These are phyloP conservation scores for Platyura marginata DNA, from an alignment of 1,140 invertebrate species.

Conservation along the genomic window DNA sequence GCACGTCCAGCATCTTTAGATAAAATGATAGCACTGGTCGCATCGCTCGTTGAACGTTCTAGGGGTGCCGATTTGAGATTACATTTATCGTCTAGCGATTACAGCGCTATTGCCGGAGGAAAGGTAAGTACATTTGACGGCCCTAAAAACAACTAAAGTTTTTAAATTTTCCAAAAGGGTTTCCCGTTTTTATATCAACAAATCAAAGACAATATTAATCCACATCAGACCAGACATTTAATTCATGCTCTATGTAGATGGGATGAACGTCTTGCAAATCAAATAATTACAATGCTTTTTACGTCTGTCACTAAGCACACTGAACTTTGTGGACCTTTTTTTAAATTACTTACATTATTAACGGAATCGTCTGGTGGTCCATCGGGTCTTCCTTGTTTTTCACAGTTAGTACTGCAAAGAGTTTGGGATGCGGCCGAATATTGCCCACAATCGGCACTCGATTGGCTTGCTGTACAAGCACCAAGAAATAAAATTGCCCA, in stretches of 20 bases:
- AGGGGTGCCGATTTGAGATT: conserved; percentile 54
- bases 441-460: conserved; percentile 74
- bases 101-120: conserved; percentile 63
- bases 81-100: conserved; percentile 58
- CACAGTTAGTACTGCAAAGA: conserved; percentile 64
- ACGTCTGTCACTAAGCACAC: conserved; percentile 75
- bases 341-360: conserved; percentile 67
- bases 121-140: conserved; percentile 34
- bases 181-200: conserved; percentile 89
- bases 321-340: conserved; percentile 75
- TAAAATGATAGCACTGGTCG: conserved; percentile 86
- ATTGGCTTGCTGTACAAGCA: conserved; percentile 75
- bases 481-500: conserved; percentile 78
- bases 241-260: conserved; percentile 81
- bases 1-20: conserved; percentile 78
- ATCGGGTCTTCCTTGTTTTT: conserved; percentile 70
- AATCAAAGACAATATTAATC: conserved; percentile 80
- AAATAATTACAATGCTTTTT: conserved; percentile 76
- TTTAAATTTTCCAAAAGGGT: conserved; percentile 35
- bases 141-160: background rate
- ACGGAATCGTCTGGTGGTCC: conserved; percentile 58
- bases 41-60: conserved; percentile 72
- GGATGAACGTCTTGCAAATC: conserved; percentile 69
- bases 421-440: conserved; percentile 83
- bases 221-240: conserved; percentile 77